Evolutionary conservation across 2,113 vertebrate genomes (phyloP).

Genomic region (Morphnarchus princeps): DNA sequence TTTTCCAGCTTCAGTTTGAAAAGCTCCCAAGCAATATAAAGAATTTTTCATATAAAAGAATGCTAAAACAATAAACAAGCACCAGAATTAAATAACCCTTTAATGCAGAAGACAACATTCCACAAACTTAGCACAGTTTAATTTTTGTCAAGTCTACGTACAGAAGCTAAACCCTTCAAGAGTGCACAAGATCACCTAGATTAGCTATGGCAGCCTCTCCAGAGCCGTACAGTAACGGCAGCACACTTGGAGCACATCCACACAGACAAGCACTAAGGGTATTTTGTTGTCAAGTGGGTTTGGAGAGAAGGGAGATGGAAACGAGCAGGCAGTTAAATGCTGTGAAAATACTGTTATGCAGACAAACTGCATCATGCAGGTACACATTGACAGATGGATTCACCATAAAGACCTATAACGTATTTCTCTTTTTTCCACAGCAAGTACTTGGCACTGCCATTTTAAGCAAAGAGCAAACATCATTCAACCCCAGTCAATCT

Average conservation of each 20-base stretch:
- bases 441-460: neutral
- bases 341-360: neutral
- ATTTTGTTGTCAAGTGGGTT: neutral
- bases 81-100: neutral
- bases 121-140: neutral
- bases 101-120: neutral
- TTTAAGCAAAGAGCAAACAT: neutral
- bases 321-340: neutral
- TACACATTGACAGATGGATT: neutral
- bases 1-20: neutral
- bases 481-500: neutral
- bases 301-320: neutral
- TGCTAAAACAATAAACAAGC: neutral
- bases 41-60: neutral
- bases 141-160: neutral
- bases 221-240: accelerated
- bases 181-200: neutral
- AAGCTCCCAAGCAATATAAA: neutral
- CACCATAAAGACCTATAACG: neutral
- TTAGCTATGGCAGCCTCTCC: neutral
- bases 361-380: neutral
- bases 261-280: neutral
- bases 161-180: neutral
- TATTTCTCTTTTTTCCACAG: neutral
- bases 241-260: neutral